phyloP scores from a whole-genome alignment of 1,140 invertebrate species.

The Ceratina japonica region DNA sequence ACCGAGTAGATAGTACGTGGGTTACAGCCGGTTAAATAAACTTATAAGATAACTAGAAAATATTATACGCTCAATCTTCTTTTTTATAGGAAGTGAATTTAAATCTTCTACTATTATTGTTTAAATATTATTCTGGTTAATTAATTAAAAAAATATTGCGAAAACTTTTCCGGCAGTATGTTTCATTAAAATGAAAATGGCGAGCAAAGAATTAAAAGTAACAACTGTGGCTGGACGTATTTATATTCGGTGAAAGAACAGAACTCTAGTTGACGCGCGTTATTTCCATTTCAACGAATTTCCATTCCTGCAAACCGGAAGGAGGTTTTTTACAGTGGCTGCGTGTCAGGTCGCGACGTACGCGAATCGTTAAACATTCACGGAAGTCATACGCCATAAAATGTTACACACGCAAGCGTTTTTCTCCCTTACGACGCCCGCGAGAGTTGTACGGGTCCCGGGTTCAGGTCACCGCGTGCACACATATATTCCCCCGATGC shows the following conservation, averaged over 20 bases:
- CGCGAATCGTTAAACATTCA: constrained; percentile 58
- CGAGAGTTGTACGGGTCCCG: constrained; percentile 38
- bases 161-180: no score
- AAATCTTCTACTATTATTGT: no score
- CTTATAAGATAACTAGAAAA: no score
- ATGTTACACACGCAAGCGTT: constrained; percentile 39
- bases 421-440: constrained; percentile 43
- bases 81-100: no score
- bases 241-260: constrained; percentile 6
- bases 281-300: constrained; percentile 25
- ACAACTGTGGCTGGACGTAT: neutral
- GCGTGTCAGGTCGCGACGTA: constrained; percentile 9
- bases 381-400: constrained; percentile 51
- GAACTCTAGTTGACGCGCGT: neutral
- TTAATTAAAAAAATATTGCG: neutral
- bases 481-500: constrained; percentile 5
- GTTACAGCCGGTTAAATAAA: no score
- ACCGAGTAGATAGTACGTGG: no score
- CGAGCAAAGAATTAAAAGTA: neutral
- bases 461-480: constrained; percentile 18
- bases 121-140: neutral
- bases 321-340: neutral
- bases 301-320: neutral
- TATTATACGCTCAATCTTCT: no score
- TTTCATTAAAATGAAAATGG: neutral